Evolutionary conservation across 2,797 vertebrate genomes (phyloP), one percentile per base, ranked within the genome.

Genomic region (Gymnothorax reevesii): DNA sequence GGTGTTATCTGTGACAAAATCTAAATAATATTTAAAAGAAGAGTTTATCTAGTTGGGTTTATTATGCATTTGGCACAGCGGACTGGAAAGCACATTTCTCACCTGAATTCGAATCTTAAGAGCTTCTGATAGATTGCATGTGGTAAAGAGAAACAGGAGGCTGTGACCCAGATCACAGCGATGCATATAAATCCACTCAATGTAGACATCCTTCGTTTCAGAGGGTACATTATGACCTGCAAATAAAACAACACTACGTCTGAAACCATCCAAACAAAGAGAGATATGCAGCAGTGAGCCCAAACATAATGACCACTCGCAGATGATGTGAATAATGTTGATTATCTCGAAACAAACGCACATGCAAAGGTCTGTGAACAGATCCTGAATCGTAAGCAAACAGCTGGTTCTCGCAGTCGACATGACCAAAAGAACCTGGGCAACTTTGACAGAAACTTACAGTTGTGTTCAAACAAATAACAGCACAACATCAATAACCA

Each of bases 91-190:
- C 52, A 54, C 17, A 42, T 8, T 49, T 57, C 89, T 91, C 90
- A 99, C 98, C 97, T 98, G 96, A 99, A 98, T 80, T 97, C 93
- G 89, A 98, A 98, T 20, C 94, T 98, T 87, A 98, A 96, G 71
- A 98, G 96, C 88, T 98, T 98, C 93, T 99, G 98, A 92, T 97
- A 98, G 94, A 99, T 97, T 20, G 97, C 97, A n/a, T 99, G 98
- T 4, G 98, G 98, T 20, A 99, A 95, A 6, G 98, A 99, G 91
- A 99, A 99, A 91, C 97, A 97, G 2, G 95, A 94, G n/a, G 97
- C 97, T 98, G 98, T 96, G 82, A 97, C 93, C 98, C 98, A 99
- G 90, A 99, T 98, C 84, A 97, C 82, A 20, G 92, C 89, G 0
- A 99, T 94, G 90, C 94, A 98, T 86, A 97, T 84, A 8, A 95